These are phyloP conservation scores for Macroglossus sobrinus DNA, from an alignment of 2,113 vertebrate genomes.

Conservation along the genomic window DNA sequence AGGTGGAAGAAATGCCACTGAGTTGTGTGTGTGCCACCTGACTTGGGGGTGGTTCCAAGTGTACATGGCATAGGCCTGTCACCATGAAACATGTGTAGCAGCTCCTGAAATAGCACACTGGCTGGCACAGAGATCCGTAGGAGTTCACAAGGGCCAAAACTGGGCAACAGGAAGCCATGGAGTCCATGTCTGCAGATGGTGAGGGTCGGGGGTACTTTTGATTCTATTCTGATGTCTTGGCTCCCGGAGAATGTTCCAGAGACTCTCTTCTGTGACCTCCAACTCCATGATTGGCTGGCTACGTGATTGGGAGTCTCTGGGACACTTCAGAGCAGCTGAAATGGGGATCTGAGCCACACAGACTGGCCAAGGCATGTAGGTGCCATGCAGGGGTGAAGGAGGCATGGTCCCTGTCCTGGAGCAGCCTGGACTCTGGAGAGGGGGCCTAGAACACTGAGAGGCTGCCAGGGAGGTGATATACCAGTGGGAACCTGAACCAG, in stretches of 20 bases:
- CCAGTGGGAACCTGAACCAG: too few species aligned
- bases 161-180: fast-evolving
- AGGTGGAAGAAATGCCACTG: fast-evolving
- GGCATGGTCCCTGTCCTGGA: fast-evolving
- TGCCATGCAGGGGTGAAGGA: neutral
- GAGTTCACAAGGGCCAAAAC: neutral
- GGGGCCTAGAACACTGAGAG: neutral
- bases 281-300: neutral
- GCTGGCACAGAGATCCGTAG: neutral
- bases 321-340: neutral
- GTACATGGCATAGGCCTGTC: neutral
- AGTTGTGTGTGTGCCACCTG: neutral
- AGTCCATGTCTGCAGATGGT: neutral
- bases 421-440: neutral
- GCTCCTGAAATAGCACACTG: too few species aligned
- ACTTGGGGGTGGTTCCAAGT: neutral
- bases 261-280: neutral
- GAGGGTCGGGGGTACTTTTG: too few species aligned
- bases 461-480: neutral
- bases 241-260: neutral
- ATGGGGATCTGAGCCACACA: neutral
- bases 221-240: neutral
- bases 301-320: neutral
- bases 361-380: neutral
- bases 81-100: fast-evolving